Evolutionary conservation across 2,113 vertebrate genomes (phyloP).

Genomic region (Rhabdomys dilectus): DNA sequence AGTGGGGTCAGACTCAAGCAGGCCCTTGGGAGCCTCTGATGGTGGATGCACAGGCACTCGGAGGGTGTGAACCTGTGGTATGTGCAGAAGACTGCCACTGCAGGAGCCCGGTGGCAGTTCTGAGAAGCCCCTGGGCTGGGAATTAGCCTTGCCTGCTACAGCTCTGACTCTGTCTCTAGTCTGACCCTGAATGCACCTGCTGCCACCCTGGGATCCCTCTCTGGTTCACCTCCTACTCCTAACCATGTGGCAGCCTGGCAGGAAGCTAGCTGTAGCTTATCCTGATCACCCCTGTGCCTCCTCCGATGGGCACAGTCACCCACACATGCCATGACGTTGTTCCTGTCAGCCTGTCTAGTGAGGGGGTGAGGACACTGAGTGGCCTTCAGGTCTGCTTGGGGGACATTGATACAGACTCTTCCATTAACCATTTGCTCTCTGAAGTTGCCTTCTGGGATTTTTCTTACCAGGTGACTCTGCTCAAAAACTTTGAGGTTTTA

Average conservation of each 20-base stretch:
- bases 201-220: slow-evolving; percentile 49
- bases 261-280: slow-evolving; percentile 77
- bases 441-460: background rate
- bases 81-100: background rate
- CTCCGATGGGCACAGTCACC: slow-evolving; percentile 74
- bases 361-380: slow-evolving; percentile 53
- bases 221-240: slow-evolving; percentile 57
- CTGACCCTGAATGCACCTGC: slow-evolving; percentile 46
- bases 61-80: background rate
- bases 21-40: background rate
- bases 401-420: background rate
- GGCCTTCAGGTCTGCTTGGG: slow-evolving; percentile 46
- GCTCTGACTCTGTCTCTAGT: background rate
- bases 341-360: slow-evolving; percentile 59
- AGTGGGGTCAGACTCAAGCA: slow-evolving; percentile 39
- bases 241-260: slow-evolving; percentile 69
- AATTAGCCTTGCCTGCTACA: background rate
- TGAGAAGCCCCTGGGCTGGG: slow-evolving; percentile 3
- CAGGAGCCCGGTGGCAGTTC: background rate
- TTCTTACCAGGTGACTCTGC: background rate
- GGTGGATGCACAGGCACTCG: slow-evolving; percentile 40
- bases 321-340: slow-evolving; percentile 76
- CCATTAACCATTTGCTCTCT: background rate
- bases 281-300: slow-evolving; percentile 61
- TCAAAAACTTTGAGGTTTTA: background rate